A percentile compares a stretch with the other conserved stretches of the same genome.
Conservation (phyloP, 1,140 invertebrate species). For the Scylla paramamosain region DNA sequence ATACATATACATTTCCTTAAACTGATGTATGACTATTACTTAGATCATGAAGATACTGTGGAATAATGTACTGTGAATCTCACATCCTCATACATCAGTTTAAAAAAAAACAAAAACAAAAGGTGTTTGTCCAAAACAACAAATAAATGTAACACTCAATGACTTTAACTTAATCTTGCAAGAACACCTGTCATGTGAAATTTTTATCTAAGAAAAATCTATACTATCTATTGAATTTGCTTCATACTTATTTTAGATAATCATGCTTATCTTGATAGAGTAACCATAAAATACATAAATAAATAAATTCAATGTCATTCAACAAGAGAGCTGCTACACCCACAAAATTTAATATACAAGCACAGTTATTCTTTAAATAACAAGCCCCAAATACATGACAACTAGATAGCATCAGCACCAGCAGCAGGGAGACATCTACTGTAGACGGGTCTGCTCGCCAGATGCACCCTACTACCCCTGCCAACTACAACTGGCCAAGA, state of each 20-base stretch:
- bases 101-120: not conserved
- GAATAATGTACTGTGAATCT: too few species aligned
- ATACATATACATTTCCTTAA: conserved; percentile 7
- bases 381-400: not conserved
- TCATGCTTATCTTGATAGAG: not conserved
- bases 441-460: not conserved
- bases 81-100: too few species aligned
- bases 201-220: not conserved
- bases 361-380: not conserved
- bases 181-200: not conserved
- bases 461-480: not conserved
- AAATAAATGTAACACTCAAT: not conserved
- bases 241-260: not conserved
- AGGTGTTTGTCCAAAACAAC: not conserved
- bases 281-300: not conserved
- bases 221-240: not conserved
- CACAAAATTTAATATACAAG: not conserved
- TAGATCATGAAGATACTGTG: too few species aligned
- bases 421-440: not conserved
- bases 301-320: too few species aligned
- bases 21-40: not conserved
- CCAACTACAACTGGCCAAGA: not conserved
- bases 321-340: too few species aligned
- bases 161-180: not conserved
- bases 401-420: not conserved